A percentile compares a stretch with the other conserved stretches of the same genome.
phyloP scores from a whole-genome alignment of 2,797 vertebrate species.

The Gallinago solitaria region DNA sequence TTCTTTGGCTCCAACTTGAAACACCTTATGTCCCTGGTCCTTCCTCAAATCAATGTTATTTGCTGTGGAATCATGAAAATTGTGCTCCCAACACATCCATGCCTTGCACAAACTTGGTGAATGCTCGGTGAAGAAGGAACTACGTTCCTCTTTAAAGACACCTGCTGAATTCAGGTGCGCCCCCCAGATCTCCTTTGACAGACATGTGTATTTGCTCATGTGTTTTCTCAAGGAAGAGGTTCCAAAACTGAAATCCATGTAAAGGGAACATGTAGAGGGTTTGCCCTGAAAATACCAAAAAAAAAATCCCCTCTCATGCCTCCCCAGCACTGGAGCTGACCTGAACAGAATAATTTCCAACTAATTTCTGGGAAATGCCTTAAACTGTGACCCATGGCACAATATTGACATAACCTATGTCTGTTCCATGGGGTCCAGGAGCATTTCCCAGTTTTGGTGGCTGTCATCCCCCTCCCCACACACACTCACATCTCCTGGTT shows the following conservation, averaged over 20 bases:
- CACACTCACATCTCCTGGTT: neutral
- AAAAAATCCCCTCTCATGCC: neutral
- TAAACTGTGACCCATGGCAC: constrained; percentile 1
- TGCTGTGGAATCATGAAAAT: neutral
- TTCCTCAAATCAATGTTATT: neutral
- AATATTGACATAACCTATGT: constrained; percentile 57
- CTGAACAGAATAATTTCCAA: neutral
- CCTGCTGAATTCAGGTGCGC: neutral
- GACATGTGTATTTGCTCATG: neutral
- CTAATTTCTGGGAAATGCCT: constrained; percentile 49
- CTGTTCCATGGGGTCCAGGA: neutral
- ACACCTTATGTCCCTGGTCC: neutral
- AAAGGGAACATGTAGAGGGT: neutral
- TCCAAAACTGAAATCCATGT: neutral
- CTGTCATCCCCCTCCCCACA: neutral
- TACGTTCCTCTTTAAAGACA: neutral
- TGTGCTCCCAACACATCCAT: neutral
- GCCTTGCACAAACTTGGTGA: neutral
- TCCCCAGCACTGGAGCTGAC: neutral
- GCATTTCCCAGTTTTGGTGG: constrained; percentile 7
- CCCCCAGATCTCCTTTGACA: neutral
- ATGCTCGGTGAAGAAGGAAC: neutral
- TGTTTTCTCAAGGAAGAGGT: neutral
- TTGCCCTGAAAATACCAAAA: constrained; percentile 26
- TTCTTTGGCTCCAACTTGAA: neutral